Conservation (phyloP, 2,797 vertebrate species). For the Xyrichtys novacula region DNA sequence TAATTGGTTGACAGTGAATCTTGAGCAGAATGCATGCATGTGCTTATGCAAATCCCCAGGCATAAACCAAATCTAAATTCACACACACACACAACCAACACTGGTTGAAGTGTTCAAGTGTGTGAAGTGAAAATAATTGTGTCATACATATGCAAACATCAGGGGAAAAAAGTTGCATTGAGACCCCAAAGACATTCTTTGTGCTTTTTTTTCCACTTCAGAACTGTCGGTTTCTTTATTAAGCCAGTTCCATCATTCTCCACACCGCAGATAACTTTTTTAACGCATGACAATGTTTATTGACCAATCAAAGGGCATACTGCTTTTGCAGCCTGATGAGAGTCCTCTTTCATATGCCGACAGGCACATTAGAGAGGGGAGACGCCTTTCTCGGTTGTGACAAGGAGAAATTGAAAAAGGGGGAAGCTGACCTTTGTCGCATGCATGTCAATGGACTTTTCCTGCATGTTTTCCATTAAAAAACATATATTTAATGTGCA, state of each 20-base stretch:
- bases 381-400: slow-evolving; percentile 55
- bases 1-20: slow-evolving; percentile 71
- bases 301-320: slow-evolving; percentile 43
- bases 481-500: slow-evolving; percentile 23
- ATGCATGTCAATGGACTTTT: slow-evolving; percentile 59
- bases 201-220: slow-evolving; percentile 25
- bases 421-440: slow-evolving; percentile 55
- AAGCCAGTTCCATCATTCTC: slow-evolving; percentile 31
- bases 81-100: slow-evolving; percentile 23
- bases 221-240: slow-evolving; percentile 34
- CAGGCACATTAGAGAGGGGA: slow-evolving; percentile 33
- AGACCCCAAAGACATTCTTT: slow-evolving; percentile 16
- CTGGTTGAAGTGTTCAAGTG: slow-evolving; percentile 11
- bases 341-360: slow-evolving; percentile 54
- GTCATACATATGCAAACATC: slow-evolving; percentile 43
- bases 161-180: slow-evolving; percentile 11
- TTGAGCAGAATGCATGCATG: slow-evolving; percentile 65
- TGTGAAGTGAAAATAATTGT: slow-evolving; percentile 29
- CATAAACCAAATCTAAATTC: slow-evolving; percentile 45
- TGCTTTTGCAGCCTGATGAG: slow-evolving; percentile 34
- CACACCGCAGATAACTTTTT: slow-evolving; percentile 21
- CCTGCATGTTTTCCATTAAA: slow-evolving; percentile 35
- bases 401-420: slow-evolving; percentile 56
- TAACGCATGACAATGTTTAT: slow-evolving; percentile 37
- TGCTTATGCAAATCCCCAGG: slow-evolving; percentile 64